These are phyloP conservation scores for Aricia agestis DNA, from an alignment of 1,140 invertebrate genomes.

Conservation along the genomic window DNA sequence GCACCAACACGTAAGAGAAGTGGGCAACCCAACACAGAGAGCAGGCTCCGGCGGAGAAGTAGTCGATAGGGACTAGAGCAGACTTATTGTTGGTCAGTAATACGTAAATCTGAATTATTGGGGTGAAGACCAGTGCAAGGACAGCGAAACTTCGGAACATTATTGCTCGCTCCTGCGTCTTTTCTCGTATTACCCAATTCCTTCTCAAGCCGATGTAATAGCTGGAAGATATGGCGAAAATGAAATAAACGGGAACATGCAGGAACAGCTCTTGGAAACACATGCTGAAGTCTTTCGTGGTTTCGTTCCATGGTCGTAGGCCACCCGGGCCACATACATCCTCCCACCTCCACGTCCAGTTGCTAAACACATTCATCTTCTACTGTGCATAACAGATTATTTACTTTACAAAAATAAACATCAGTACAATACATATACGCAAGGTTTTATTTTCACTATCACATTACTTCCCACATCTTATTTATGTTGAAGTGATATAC, in stretches of 20 bases:
- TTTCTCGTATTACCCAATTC: conserved; percentile 76
- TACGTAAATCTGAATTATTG: conserved; percentile 80
- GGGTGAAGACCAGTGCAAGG: conserved; percentile 79
- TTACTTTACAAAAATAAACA: conserved; percentile 3
- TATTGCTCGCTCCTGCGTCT: conserved; percentile 78
- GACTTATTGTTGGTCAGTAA: conserved; percentile 68
- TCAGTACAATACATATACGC: neutral
- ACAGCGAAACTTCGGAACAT: conserved; percentile 79
- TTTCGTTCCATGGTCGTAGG: conserved; percentile 80
- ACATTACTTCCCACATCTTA: neutral
- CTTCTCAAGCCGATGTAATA: conserved; percentile 84
- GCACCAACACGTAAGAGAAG: conserved; percentile 82
- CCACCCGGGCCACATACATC: conserved; percentile 83
- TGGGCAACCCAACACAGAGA: conserved; percentile 88
- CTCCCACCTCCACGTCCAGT: conserved; percentile 81
- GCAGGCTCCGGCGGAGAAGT: conserved; percentile 81
- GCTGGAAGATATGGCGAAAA: conserved; percentile 84
- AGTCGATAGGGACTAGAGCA: conserved; percentile 79
- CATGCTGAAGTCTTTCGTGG: conserved; percentile 83
- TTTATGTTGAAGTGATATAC: too few relatives aligned
- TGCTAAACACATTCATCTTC: conserved; percentile 28
- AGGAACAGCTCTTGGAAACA: conserved; percentile 89
- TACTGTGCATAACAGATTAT: neutral
- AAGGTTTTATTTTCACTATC: neutral
- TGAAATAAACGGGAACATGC: conserved; percentile 81